phyloP scores from a whole-genome alignment of 2,113 vertebrate species.

The Microtus montanus region DNA sequence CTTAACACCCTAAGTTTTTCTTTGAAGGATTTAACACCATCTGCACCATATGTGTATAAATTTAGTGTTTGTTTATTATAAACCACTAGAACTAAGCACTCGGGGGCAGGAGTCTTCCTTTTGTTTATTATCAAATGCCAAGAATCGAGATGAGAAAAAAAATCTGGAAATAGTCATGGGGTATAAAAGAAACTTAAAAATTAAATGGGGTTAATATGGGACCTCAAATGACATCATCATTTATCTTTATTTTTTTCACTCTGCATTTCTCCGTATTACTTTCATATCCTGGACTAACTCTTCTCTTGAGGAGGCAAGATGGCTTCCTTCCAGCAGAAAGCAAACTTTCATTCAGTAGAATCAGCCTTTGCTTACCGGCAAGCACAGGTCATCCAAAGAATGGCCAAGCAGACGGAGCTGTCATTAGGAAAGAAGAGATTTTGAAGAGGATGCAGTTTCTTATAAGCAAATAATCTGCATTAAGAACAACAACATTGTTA shows the following conservation, averaged over 20 bases:
- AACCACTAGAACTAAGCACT: background rate
- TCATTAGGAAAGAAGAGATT: background rate
- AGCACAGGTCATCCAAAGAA: background rate
- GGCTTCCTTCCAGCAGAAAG: conserved; percentile 4
- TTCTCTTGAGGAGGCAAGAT: background rate
- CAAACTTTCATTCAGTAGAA: background rate
- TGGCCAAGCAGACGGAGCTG: background rate
- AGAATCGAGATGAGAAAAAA: background rate
- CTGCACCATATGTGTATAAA: background rate
- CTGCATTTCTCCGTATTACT: background rate
- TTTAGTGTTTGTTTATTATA: background rate
- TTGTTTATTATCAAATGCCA: background rate
- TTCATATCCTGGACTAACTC: background rate
- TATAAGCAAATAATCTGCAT: background rate
- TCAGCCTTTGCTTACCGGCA: background rate
- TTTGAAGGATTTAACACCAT: background rate
- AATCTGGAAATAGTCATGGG: background rate
- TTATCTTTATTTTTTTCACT: conserved; percentile 11
- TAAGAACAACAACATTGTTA: too few species aligned
- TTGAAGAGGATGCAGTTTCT: background rate
- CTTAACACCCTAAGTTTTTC: background rate
- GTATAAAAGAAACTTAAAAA: background rate
- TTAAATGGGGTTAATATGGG: background rate
- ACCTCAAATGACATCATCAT: background rate
- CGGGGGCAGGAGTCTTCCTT: background rate